Base-by-base conservation (phyloP, 2,797 vertebrate genomes). In the Anguilla megastoma region DNA sequence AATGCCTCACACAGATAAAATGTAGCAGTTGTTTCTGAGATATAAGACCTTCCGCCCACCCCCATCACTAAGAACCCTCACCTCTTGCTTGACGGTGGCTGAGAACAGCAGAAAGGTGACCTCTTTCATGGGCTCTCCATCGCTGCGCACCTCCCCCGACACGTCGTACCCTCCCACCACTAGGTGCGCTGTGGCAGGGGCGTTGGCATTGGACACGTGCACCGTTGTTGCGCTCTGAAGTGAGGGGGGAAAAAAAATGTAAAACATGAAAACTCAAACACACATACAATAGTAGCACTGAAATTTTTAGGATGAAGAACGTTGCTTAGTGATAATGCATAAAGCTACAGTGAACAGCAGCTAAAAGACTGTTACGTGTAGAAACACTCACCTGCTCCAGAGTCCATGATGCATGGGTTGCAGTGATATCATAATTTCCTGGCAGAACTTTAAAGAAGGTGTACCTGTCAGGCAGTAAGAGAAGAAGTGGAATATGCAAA, bases 91-190 rank as follows among this genome's bases (percentile, higher is more conserved):
- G 85, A 98, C 96, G 0, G 93, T 93, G 54, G 97, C 95, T 0
- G 99, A 99, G 91, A 98, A 99, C 82, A 99, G 97, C 0, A 99
- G 96, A 90, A 99, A 99, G 94, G 97, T 97, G 93, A 99, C 98
- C 30, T 98, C 98, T 91, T 98, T 99, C 98, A 99, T 99, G 48
- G 99, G 99, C 85, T 99, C 99, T 90, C 98, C 98, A 58, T 99
- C 99, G 60, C 99, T 99, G 89, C 97, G 97, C 63, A 99, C 99
- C 86, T 97, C 98, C 86, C 99, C 99, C 0, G 97, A 97, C 63
- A 98, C 97, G 0, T 99, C 98, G 86, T 99, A 99, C 85, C 98
- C 99, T 27, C 97, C 98, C 8, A 99, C 98, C 0, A 98, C 33
- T 87, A 99, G 96, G 85, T 97, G 95, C 54, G 94, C 93, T 0